These are phyloP conservation scores for Polypedilum pembai DNA, from an alignment of 1,140 invertebrate species.

Conservation along the genomic window DNA sequence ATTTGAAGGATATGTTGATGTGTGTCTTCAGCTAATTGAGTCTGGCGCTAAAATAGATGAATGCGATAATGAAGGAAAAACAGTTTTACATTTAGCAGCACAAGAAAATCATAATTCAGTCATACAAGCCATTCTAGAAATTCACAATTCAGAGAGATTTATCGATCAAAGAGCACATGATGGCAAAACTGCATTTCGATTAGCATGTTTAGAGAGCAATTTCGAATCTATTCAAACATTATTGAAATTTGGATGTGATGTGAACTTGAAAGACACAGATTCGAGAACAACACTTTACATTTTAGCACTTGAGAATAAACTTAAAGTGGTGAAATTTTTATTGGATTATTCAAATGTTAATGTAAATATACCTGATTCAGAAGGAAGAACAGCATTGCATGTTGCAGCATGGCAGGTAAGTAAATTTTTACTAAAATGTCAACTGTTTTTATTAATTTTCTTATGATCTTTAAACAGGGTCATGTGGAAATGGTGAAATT, in stretches of 20 bases:
- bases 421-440: conserved; percentile 35
- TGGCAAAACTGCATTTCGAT: conserved; percentile 87
- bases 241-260: conserved; percentile 69
- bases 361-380: conserved; percentile 78
- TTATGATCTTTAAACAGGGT: too few species aligned
- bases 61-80: conserved; percentile 89
- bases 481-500: conserved; percentile 76
- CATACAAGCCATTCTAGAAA: conserved; percentile 40
- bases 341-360: conserved; percentile 70
- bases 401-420: conserved; percentile 93
- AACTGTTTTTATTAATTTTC: neutral
- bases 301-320: conserved; percentile 80
- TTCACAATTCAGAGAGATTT: conserved; percentile 34
- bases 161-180: conserved; percentile 88
- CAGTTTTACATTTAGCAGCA: conserved; percentile 79
- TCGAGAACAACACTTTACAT: conserved; percentile 87
- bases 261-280: conserved; percentile 86
- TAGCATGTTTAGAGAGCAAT: conserved; percentile 52
- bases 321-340: conserved; percentile 75
- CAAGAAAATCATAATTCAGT: conserved; percentile 64
- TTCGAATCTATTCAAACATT: conserved; percentile 71
- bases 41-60: conserved; percentile 88
- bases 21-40: conserved; percentile 77
- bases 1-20: conserved; percentile 84
- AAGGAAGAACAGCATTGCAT: conserved; percentile 86